Evolutionary conservation across 1,140 invertebrate species (phyloP), one percentile per base, ranked within the genome.

Genomic region (Drosophila athabasca): DNA sequence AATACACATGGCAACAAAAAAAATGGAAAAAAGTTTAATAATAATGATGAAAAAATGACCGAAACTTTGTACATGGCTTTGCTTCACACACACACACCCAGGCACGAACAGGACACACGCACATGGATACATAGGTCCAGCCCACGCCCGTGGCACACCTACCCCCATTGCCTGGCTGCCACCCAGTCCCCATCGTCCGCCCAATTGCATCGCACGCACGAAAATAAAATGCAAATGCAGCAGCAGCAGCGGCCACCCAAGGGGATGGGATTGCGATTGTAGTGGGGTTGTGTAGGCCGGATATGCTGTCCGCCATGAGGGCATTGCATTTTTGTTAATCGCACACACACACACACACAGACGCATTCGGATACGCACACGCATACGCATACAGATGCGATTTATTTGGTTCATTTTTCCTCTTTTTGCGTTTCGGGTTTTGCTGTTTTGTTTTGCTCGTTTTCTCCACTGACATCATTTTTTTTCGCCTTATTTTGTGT

Each of bases 401-500:
- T 75, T 61, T 64, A 80, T 85, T 87, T 85, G 82, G 82, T 87
- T 85, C 82, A 85, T 85, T 85, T 85, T 85, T 85, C 73, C 62
- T 70, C 45, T 69, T 69, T 68, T 70, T 64, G 24, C 26, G 17
- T 22, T n/a, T 26, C 29, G 66, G 46, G 50, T 74, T 84, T 72
- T 55, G 68, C 45, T 53, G 44, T 61, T 71, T 84, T 85, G 82
- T 87, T 87, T 85, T 85, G 82, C 54, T 85, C 78, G 78, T 85
- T 87, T 85, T 85, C 78, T 87, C 82, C 84, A 85, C 82, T 85
- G 82, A 85, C 82, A 85, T 85, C 78, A 64, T 82, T 87, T 85
- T 74, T 83, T 49, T 39, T 41, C 29, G 48, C 41, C 53, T 82
- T 79, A 61, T 85, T 70, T 59, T 75, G 79, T 74, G 61, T 71